These are phyloP conservation scores for Atherinomorus stipes DNA, from an alignment of 2,113 vertebrate species.

Conservation along the genomic window DNA sequence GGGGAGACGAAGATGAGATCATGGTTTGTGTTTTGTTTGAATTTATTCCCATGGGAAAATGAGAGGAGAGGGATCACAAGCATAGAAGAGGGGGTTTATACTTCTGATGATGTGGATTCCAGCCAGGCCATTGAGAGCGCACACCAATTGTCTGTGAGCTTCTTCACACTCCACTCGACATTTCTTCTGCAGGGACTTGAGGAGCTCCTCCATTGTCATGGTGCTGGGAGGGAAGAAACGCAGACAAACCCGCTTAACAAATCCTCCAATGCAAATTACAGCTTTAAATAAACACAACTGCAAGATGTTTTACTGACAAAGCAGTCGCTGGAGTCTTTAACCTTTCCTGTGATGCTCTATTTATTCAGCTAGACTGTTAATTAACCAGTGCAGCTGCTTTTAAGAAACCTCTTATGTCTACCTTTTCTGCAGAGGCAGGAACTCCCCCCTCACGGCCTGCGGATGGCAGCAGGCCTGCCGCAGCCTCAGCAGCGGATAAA, in stretches of 20 bases:
- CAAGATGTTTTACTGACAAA: constrained; percentile 1
- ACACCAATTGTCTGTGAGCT: constrained; percentile 95
- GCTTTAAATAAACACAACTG: constrained; percentile 57
- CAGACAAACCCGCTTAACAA: constrained; percentile 28
- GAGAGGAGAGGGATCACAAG: constrained; percentile 7
- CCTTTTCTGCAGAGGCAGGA: constrained; percentile 98
- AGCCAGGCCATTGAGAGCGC: constrained; percentile 96
- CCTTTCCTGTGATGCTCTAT: constrained; percentile 17
- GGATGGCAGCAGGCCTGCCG: constrained; percentile 99
- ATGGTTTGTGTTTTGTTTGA: constrained; percentile 40
- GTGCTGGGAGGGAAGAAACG: constrained; percentile 82
- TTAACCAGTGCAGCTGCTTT: constrained; percentile 45
- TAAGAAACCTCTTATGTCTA: constrained; percentile 53
- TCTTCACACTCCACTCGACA: constrained; percentile 97
- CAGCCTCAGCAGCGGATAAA: constrained; percentile 92
- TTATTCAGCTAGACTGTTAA: constrained; percentile 25
- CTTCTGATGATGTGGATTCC: constrained; percentile 99
- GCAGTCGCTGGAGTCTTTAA: constrained; percentile 7
- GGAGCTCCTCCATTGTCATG: constrained; percentile 98
- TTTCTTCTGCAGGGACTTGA: constrained; percentile 97
- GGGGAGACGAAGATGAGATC: constrained; percentile 35
- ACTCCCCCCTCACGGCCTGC: constrained; percentile 97
- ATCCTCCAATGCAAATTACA: constrained; percentile 33
- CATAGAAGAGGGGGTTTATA: constrained; percentile 66
- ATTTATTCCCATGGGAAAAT: constrained; percentile 73